Evolutionary conservation across 1,140 invertebrate genomes (phyloP).

Genomic region (Pinna nobilis): DNA sequence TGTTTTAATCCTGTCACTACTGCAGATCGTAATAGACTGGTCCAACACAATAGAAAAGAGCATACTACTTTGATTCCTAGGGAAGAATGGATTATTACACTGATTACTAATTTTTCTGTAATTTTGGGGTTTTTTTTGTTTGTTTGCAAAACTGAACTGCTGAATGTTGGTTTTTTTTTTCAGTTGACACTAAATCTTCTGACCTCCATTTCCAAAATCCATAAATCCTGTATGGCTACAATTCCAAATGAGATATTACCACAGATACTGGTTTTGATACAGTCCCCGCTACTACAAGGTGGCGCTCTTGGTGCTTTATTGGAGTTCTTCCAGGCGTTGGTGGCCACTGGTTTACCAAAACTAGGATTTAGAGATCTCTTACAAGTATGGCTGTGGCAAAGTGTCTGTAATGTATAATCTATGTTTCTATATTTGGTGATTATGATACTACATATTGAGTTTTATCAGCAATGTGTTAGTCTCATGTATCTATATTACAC

Average conservation of each 20-base stretch:
- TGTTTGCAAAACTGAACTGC: no score
- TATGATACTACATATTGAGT: not conserved
- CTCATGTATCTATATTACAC: not conserved
- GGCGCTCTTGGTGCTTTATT: slow-evolving; percentile 91
- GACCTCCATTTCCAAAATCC: slow-evolving; percentile 75
- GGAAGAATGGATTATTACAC: no score
- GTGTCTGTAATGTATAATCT: no score
- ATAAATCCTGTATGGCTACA: slow-evolving; percentile 73
- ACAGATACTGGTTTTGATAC: slow-evolving; percentile 89
- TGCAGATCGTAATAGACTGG: no score
- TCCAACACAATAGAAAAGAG: no score
- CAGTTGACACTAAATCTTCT: slow-evolving; percentile 76
- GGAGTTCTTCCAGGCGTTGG: slow-evolving; percentile 93
- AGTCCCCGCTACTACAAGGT: slow-evolving; percentile 92
- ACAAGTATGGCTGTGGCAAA: no score
- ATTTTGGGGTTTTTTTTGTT: no score
- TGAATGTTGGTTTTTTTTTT: slow-evolving; percentile 37
- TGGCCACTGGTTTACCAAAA: slow-evolving; percentile 85
- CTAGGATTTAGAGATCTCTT: slow-evolving; percentile 88
- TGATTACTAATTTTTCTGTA: no score
- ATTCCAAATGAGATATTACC: slow-evolving; percentile 80
- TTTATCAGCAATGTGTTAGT: not conserved
- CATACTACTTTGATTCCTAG: no score
- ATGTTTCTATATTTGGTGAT: no score
- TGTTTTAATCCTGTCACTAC: no score